phyloP scores from a whole-genome alignment of 2,888 invertebrate species.

The Drosophila robusta region DNA sequence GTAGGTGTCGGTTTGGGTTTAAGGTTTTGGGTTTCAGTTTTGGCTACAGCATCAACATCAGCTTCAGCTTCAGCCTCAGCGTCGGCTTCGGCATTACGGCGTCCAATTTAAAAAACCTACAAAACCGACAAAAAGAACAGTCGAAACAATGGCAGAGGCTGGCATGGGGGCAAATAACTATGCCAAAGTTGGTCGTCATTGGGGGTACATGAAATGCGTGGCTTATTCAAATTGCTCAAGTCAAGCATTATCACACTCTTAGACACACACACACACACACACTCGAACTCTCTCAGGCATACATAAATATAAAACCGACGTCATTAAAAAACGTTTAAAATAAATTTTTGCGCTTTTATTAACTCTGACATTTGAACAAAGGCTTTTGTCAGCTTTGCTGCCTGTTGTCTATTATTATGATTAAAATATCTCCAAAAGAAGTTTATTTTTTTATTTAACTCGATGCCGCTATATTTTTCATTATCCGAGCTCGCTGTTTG shows the following conservation, averaged over 20 bases:
- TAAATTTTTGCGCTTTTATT: constrained; percentile 82
- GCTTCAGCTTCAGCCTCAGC: constrained; percentile 22
- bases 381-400: constrained; percentile 79
- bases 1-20: constrained; percentile 78
- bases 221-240: constrained; percentile 74
- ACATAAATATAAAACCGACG: constrained; percentile 58
- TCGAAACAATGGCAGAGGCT: constrained; percentile 58
- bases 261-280: constrained; percentile 18
- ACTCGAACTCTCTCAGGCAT: constrained; percentile 14
- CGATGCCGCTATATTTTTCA: constrained; percentile 78
- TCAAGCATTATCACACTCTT: constrained; percentile 43
- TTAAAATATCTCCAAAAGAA: constrained; percentile 74
- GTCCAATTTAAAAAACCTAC: constrained; percentile 54
- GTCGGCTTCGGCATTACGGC: constrained; percentile 33
- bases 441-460: constrained; percentile 59
- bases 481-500: constrained; percentile 66
- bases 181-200: constrained; percentile 53
- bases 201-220: constrained; percentile 74
- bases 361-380: constrained; percentile 81
- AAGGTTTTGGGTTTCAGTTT: constrained; percentile 37
- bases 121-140: constrained; percentile 59
- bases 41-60: constrained; percentile 7
- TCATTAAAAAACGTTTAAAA: constrained; percentile 82
- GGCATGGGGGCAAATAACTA: constrained; percentile 40
- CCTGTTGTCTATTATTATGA: constrained; percentile 76